Evolutionary conservation across 2,113 vertebrate genomes (phyloP), one percentile per base, ranked within the genome.

Genomic region (Megaptera novaeangliae): DNA sequence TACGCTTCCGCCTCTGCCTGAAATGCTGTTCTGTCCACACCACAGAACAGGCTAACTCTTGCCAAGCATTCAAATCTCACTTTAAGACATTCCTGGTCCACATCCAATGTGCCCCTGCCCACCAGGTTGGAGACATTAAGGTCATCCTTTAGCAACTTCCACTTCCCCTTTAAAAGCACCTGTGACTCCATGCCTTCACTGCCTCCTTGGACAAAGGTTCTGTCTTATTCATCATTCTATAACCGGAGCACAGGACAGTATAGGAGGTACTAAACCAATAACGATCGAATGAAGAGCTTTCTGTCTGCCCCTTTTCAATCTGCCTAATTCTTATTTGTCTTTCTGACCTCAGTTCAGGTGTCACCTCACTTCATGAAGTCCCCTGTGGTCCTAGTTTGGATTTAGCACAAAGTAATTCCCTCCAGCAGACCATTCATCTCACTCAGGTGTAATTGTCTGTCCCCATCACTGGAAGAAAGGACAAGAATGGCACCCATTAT

Each of bases 401-500:
- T 11, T 36, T 18, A 68, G 59, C 10, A 75, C 17, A 31, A 39
- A 55, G 12, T 11, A 3, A 27, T 31, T 52, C 25, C 39, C 8
- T 84, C 49, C 3, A 13, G 11, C 29, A 12, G 4, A 55, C 3
- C 1, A 34, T 29, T 46, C 66, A 57, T 55, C 46, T 74, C 34
- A 25, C 29, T 61, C 11, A n/a, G 61, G 2, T 18, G 9, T 69
- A 86, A 27, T 31, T 13, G 2, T 74, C 25, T 86, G 27, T 57
- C 21, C 36, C 61, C 18, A 52, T 41, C 0, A 57, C 46, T 61
- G 20, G 44, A 31, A 55, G 27, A 68, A 69, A 84, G 27, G 25
- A 14, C 49, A 52, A 17, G 0, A n/a, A n/a, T 2, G 18, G 1
- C 23, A 14, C 11, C 39, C 6, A 13, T 17, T 21, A 41, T 41